Conservation (phyloP, 1,140 invertebrate species). For the Asbolus verrucosus region DNA sequence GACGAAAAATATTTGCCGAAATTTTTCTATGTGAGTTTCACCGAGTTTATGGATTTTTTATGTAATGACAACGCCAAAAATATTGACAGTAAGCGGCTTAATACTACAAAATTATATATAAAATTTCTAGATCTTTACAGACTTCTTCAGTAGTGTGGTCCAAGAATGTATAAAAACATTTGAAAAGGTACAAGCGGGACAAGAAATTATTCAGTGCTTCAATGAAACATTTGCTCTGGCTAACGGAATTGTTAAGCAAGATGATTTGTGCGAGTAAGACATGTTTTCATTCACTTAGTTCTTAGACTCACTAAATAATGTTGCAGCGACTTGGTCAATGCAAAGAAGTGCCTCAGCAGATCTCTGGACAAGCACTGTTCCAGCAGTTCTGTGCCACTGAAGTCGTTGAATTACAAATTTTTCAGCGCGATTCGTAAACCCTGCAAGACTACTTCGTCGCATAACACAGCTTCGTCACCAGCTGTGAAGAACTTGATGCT, state of each 20-base stretch:
- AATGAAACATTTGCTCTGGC: neutral
- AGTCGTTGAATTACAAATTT: slow-evolving; percentile 2
- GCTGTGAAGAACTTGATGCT: too few relatives aligned
- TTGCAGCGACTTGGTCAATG: neutral
- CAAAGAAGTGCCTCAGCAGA: neutral
- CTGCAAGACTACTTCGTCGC: too few relatives aligned
- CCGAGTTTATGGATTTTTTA: neutral
- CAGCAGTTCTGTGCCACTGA: neutral
- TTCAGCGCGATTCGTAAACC: slow-evolving; percentile 9
- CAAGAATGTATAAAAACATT: neutral
- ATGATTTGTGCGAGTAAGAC: slow-evolving; percentile 4
- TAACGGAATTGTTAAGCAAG: neutral
- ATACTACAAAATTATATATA: too few relatives aligned
- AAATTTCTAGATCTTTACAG: neutral
- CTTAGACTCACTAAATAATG: neutral
- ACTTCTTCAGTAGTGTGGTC: slow-evolving; percentile 6
- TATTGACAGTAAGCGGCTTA: neutral
- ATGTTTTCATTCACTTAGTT: neutral
- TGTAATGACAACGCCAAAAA: neutral
- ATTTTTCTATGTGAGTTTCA: neutral
- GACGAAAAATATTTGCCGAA: slow-evolving; percentile 13
- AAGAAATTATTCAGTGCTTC: neutral
- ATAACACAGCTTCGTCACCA: too few relatives aligned
- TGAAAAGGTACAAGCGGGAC: neutral
- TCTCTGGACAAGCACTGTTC: neutral